A percentile compares a stretch with the other conserved stretches of the same genome.
phyloP scores from a whole-genome alignment of 2,888 invertebrate species.

The Drosophila multiciliata region DNA sequence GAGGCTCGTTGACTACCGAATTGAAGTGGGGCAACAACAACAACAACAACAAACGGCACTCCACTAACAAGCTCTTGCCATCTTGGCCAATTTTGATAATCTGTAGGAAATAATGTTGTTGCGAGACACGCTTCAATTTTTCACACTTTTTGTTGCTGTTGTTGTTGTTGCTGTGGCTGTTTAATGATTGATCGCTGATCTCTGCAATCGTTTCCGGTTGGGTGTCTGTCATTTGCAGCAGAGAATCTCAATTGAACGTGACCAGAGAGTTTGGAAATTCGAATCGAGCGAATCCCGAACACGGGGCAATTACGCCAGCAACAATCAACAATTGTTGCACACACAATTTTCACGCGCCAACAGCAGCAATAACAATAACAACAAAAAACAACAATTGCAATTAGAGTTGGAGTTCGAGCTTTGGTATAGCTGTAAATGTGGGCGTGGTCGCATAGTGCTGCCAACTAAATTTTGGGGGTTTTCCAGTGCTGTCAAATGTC shows the following conservation, averaged over 20 bases:
- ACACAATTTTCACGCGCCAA: constrained; percentile 59
- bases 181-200: constrained; percentile 42
- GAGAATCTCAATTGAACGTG: constrained; percentile 66
- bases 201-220: constrained; percentile 58
- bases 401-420: constrained; percentile 32
- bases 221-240: not conserved
- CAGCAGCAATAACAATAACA: constrained; percentile 25
- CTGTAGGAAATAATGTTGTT: not conserved
- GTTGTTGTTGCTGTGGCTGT: not conserved
- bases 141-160: constrained; percentile 44
- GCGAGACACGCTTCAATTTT: constrained; percentile 37
- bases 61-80: not conserved
- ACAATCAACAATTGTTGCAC: constrained; percentile 35
- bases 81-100: constrained; percentile 2
- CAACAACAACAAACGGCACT: not conserved
- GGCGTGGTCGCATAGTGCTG: constrained; percentile 55
- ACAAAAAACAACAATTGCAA: constrained; percentile 40
- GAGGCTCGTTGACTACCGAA: constrained; percentile 10
- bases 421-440: constrained; percentile 51
- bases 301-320: constrained; percentile 34
- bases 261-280: constrained; percentile 33
- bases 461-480: constrained; percentile 24
- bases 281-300: not conserved
- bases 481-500: constrained; percentile 58
- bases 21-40: not conserved